Base-by-base conservation (phyloP, 2,888 invertebrate species). In the Neuroscelio doddi region DNA sequence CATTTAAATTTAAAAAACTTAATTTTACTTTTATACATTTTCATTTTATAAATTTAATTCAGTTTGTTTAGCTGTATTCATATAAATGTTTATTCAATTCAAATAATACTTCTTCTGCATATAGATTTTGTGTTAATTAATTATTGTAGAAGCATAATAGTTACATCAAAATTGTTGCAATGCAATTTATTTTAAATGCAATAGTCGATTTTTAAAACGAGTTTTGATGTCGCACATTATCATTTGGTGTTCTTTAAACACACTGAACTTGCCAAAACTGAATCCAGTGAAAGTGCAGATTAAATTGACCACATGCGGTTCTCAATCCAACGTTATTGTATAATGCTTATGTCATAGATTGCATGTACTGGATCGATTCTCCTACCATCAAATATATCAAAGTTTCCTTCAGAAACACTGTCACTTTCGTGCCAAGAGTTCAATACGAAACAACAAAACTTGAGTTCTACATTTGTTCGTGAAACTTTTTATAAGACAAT, bases 401-500 rank as follows among this genome's bases (percentile, higher is more conserved):
- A 74, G 75, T 79, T 79, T 78, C 74, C 75, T 78, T 68, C 69
- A 53, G 63, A 69, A 71, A 71, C 77, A 81, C 82, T 82, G 78
- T 83, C 81, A 83, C 83, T 83, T 83, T 83, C 81, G 75, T 77
- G 73, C 75, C 77, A 74, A 73, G 82, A 58, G 72, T 75, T 77
- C 75, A 69, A 58, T 74, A 76, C 80, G 76, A 77, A 77, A 71
- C 76, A 75, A 71, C 74, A 57, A 68, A 50, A 52, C 52, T 52
- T 42, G 44, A 27, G 32, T 41, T 29, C 44, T 32, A 30, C 17
- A 16, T 5, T 16, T n/a, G 14, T n/a, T 16, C 24, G 14, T 14
- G 12, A 1, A 16, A 12, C 12, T 16, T 4, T n/a, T 24, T 1
- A 17, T 16, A 29, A 44, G 0, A 15, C 2, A 21, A 21, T 5